Evolutionary conservation across 1,140 invertebrate genomes (phyloP).

Genomic region (Bombyx mandarina): DNA sequence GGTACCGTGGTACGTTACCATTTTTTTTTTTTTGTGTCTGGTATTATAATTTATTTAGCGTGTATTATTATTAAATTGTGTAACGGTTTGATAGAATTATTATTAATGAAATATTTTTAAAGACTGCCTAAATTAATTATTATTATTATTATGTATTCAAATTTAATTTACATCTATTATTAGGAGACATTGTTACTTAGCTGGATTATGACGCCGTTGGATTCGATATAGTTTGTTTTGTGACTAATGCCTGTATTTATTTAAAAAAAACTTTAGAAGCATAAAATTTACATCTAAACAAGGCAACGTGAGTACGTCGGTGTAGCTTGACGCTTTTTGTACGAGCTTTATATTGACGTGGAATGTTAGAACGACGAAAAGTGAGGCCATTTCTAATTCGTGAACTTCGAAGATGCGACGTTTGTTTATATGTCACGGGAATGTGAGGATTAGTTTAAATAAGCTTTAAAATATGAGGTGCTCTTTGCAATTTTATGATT

Average conservation of each 20-base stretch:
- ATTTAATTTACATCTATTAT: slow-evolving; percentile 30
- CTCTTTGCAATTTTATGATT: slow-evolving; percentile 10
- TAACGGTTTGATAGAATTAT: slow-evolving; percentile 41
- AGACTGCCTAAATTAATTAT: slow-evolving; percentile 69
- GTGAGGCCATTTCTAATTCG: no score
- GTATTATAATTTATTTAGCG: slow-evolving; percentile 55
- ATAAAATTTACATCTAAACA: no score
- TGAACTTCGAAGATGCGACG: no score
- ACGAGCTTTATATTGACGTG: no score
- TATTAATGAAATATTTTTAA: slow-evolving; percentile 58
- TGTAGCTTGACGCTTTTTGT: no score
- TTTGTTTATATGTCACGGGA: no score
- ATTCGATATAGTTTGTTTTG: neutral
- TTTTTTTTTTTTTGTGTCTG: slow-evolving; percentile 37
- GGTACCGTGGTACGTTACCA: slow-evolving; percentile 44
- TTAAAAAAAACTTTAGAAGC: no score
- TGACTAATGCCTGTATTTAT: no score
- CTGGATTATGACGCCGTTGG: slow-evolving; percentile 5
- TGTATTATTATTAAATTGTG: slow-evolving; percentile 36
- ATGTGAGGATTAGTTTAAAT: neutral
- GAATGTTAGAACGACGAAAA: no score
- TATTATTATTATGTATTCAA: slow-evolving; percentile 30
- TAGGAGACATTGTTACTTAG: slow-evolving; percentile 30
- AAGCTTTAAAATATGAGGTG: slow-evolving; percentile 12
- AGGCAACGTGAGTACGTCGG: no score